Base-by-base conservation (phyloP, 2,888 invertebrate genomes). In the Nudaria mundana region DNA sequence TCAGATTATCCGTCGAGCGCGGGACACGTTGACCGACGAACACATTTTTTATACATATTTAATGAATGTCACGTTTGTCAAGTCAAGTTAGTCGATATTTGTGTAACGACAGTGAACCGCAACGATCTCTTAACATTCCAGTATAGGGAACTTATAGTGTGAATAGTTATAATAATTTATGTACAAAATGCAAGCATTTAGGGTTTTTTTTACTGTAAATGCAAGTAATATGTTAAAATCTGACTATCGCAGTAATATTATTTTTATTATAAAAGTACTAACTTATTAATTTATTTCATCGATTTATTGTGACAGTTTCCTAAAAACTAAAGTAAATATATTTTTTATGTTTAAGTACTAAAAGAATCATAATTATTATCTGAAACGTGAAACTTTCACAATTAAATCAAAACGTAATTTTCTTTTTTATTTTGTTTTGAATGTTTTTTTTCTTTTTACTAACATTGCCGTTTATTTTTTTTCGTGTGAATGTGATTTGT, bases 161-260 rank as follows among this genome's bases (percentile, higher is more conserved):
- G 56, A 57, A 57, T 57, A 58, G 55, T 55, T 56, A 50, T 53
- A 46, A 52, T 59, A 22, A 56, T 52, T 57, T 53, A 52, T 71
- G 81, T 81, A 80, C 81, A 81, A 81, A 80, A 51, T 63, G 52
- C 53, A 42, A 62, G 76, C 78, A 79, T 79, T 78, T 78, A 68
- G 57, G 56, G 53, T 40, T 26, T 48, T 41, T 48, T 48, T 43
- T 43, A n/a, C 49, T 54, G 49, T 53, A 52, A 52, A 59, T 54
- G 58, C 48, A 40, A 43, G 37, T 51, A 46, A 41, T 49, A 57
- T 46, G 48, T 41, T 50, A 29, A 56, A 60, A 61, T 81, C 77
- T 81, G 82, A 80, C 81, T 71, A 74, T 69, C 76, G 82, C 74
- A 76, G 75, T 60, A 43, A 44, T 31, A 31, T 35, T 47, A 41